Evolutionary conservation across 2,113 vertebrate species (phyloP).

Genomic region (Corvus cornix): DNA sequence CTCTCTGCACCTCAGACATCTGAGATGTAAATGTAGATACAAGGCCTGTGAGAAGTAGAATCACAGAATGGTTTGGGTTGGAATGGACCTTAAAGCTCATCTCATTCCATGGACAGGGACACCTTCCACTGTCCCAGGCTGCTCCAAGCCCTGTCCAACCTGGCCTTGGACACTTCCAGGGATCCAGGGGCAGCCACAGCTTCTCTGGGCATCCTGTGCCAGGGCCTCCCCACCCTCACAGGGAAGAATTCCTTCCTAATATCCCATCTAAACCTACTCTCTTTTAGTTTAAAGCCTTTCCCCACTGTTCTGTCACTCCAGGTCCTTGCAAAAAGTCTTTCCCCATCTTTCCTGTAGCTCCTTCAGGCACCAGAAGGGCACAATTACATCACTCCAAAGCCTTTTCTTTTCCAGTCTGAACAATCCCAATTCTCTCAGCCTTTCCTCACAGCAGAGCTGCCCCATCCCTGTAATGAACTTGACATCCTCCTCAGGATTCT

Average conservation of each 20-base stretch:
- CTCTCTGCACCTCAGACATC: not conserved
- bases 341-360: not conserved
- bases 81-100: not conserved
- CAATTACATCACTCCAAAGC: not conserved
- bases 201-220: not conserved
- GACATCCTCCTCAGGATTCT: not conserved
- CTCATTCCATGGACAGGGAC: not conserved
- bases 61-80: not conserved
- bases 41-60: not conserved
- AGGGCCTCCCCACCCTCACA: fast-evolving
- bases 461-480: not conserved
- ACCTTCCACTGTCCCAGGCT: fast-evolving
- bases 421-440: not conserved
- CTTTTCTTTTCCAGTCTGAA: not conserved
- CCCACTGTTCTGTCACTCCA: not conserved
- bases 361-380: not conserved
- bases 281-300: not conserved
- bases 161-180: fast-evolving
- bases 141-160: fast-evolving
- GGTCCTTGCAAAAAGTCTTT: not conserved
- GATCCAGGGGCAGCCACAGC: not conserved
- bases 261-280: not conserved
- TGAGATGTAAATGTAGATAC: not conserved
- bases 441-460: not conserved
- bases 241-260: fast-evolving